Base-by-base conservation (phyloP, 2,113 vertebrate genomes). In the Macrotis lagotis region DNA sequence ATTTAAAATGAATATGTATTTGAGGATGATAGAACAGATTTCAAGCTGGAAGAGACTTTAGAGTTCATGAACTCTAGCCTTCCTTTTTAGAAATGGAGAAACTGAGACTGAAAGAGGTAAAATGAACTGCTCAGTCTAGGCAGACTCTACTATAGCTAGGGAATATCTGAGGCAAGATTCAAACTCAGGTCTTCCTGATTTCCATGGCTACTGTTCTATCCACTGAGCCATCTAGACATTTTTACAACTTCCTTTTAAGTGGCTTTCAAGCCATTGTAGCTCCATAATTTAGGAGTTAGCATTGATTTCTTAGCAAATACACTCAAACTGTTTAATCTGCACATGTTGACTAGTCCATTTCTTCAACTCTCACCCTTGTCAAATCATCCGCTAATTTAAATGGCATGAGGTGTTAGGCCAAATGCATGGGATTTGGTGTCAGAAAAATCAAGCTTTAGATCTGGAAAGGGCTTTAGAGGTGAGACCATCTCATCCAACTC, bases 311-410 rank as follows among this genome's bases (percentile, higher is more conserved):
- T 90, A 93, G 55, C 24, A 94, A 95, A 28, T 2, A 3, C 66
- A 93, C 95, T 95, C 97, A 97, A 97, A 95, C 88, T 94, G 95
- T 96, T 96, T 93, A 96, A 96, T 97, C 92, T 97, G 94, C 89
- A 66, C 1, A 25, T 53, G 53, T 59, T 59, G 55, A 97, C 88
- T 92, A 96, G 95, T 90, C 96, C 11, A 31, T 96, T 97, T 97
- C 92, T 95, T 97, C 97, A 97, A 97, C 91, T 97, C 92, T 96
- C 51, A 92, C 92, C 50, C 95, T 98, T 95, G 89, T 97, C 97
- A 91, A 0, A 0, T 97, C 97, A 96, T 92, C 83, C 93, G 97
- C 93, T 98, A 97, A 98, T 95, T 97, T 96, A 98, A 96, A 96
- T 50, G 31, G 59, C 59, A 66, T 66, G 59, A n/a, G 14, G 31